These are phyloP conservation scores for Caenorhabditis sp. DNA, from an alignment of 2,888 invertebrate species.

Conservation along the genomic window DNA sequence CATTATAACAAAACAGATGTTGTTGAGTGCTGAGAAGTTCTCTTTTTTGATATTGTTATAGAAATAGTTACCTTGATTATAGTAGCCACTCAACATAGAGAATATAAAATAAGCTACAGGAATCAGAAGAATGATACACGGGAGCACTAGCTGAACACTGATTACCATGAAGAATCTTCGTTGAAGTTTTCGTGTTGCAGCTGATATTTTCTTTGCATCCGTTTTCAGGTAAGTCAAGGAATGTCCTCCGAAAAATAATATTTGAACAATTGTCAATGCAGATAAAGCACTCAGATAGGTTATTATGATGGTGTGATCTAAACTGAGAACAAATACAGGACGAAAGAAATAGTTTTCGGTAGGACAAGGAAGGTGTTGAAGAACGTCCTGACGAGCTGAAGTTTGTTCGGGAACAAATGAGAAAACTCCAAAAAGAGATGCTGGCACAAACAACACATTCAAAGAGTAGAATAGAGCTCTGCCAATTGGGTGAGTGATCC, in stretches of 20 bases:
- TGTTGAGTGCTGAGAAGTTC: constrained; percentile 40
- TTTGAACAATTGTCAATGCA: constrained; percentile 13
- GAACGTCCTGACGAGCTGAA: constrained; percentile 28
- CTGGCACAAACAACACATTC: constrained; percentile 37
- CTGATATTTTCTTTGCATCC: constrained; percentile 23
- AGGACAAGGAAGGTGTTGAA: constrained; percentile 26
- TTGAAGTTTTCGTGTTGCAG: constrained; percentile 22
- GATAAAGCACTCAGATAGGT: constrained; percentile 21
- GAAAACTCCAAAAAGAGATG: constrained; percentile 28
- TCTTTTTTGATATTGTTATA: too few relatives aligned
- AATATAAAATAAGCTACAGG: constrained; percentile 46
- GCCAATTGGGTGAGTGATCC: constrained; percentile 7
- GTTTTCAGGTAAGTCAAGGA: constrained; percentile 24
- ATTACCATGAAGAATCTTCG: constrained; percentile 38
- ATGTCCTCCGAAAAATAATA: constrained; percentile 39
- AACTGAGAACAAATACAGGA: constrained; percentile 32
- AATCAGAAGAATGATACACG: constrained; percentile 35
- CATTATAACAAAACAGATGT: constrained; percentile 30
- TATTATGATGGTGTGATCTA: constrained; percentile 26
- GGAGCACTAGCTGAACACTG: constrained; percentile 29
- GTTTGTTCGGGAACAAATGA: constrained; percentile 38
- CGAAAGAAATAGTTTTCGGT: constrained; percentile 11
- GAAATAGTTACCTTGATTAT: constrained; percentile 47
- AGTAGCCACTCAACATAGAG: constrained; percentile 40
- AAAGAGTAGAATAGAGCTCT: constrained; percentile 23